Evolutionary conservation across 2,113 vertebrate genomes (phyloP).

Genomic region (Noturus placidus): DNA sequence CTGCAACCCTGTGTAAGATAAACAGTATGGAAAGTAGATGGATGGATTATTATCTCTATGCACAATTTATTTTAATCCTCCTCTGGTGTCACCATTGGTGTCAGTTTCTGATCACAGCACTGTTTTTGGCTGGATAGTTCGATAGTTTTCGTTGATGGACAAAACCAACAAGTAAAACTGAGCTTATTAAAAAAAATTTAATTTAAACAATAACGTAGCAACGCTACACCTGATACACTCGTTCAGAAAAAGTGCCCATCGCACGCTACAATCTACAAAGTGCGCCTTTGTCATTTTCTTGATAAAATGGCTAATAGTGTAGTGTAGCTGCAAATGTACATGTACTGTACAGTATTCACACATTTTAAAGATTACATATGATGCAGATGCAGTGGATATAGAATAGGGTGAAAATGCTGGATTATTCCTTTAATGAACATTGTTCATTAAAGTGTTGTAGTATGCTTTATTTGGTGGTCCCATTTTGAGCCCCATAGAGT

Average conservation of each 20-base stretch:
- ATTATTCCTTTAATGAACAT: not conserved
- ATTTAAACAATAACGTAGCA: not conserved
- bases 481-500: slow-evolving; percentile 3
- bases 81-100: too few relatives aligned
- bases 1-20: too few relatives aligned
- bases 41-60: not conserved
- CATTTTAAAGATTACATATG: not conserved
- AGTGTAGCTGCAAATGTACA: not conserved
- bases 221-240: not conserved
- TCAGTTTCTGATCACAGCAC: not conserved
- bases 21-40: too few relatives aligned
- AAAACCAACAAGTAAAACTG: not conserved
- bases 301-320: not conserved
- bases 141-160: not conserved
- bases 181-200: not conserved
- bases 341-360: not conserved
- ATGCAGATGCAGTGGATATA: not conserved
- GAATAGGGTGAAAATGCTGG: slow-evolving; percentile 17
- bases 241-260: not conserved
- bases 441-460: not conserved
- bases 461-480: not conserved
- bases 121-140: not conserved
- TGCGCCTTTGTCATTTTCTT: not conserved
- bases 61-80: not conserved
- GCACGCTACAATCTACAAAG: not conserved